Percentiles rank a stretch among this genome's conserved stretches.
These are phyloP conservation scores for Sinocyclocheilus grahami DNA, from an alignment of 2,113 vertebrate genomes.

Conservation along the genomic window DNA sequence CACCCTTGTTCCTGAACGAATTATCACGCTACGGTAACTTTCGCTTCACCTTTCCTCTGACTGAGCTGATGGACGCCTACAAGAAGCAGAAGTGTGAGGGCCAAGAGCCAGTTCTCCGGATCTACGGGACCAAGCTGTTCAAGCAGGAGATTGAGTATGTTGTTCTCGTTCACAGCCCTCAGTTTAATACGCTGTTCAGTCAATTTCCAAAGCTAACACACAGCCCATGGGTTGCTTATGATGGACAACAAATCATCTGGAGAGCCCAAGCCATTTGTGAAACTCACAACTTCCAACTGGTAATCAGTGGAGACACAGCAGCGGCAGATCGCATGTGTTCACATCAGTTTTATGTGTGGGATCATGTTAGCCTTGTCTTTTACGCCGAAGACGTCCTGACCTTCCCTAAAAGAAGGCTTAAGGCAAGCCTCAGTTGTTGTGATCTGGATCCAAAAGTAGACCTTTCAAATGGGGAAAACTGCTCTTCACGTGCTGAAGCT, in stretches of 20 bases:
- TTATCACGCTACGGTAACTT: slow-evolving; percentile 55
- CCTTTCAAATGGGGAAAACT: background rate
- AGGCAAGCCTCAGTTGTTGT: slow-evolving; percentile 26
- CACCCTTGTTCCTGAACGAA: slow-evolving; percentile 32
- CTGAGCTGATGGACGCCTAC: slow-evolving; percentile 49
- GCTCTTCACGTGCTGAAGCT: background rate
- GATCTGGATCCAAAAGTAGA: accelerated
- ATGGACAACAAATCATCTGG: slow-evolving; percentile 48
- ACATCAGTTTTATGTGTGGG: slow-evolving; percentile 38
- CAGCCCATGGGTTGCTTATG: slow-evolving; percentile 9
- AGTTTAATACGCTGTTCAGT: background rate
- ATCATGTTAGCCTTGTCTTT: slow-evolving; percentile 51
- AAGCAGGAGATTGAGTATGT: slow-evolving; percentile 50
- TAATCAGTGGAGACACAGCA: background rate
- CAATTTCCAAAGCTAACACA: slow-evolving; percentile 1
- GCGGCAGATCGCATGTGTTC: accelerated
- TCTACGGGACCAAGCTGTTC: slow-evolving; percentile 44
- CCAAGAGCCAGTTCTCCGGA: slow-evolving; percentile 43
- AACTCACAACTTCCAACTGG: background rate
- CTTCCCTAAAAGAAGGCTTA: slow-evolving; percentile 10
- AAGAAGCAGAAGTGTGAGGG: slow-evolving; percentile 48
- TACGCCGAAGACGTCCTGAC: background rate
- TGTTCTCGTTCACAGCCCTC: slow-evolving; percentile 55
- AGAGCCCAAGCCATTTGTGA: slow-evolving; percentile 52
- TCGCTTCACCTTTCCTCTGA: slow-evolving; percentile 43